Evolutionary conservation across 2,888 invertebrate genomes (phyloP).

Genomic region (Pachliopta kotzebuea): DNA sequence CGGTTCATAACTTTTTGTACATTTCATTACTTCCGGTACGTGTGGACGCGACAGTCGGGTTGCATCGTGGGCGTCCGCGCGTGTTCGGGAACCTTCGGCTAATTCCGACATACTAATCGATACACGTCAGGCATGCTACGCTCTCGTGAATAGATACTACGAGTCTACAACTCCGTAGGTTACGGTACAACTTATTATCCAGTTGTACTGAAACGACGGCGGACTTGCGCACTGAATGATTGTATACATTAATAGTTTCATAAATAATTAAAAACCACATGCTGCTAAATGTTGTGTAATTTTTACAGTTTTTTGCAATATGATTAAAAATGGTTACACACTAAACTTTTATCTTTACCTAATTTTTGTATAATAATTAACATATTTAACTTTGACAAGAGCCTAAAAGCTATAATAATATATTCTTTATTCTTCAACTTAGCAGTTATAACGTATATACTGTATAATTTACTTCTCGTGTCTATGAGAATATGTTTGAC

Average conservation of each 20-base stretch:
- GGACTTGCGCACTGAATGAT: slow-evolving; percentile 40
- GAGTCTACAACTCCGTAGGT: slow-evolving; percentile 64
- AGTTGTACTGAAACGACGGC: slow-evolving; percentile 49
- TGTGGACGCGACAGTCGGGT: slow-evolving; percentile 57
- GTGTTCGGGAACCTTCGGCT: slow-evolving; percentile 51
- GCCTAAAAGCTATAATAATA: too few relatives aligned
- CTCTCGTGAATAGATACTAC: slow-evolving; percentile 57
- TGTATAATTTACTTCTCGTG: too few relatives aligned
- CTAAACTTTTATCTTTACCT: too few relatives aligned
- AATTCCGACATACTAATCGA: slow-evolving; percentile 66
- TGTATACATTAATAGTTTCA: not conserved
- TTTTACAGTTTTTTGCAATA: too few relatives aligned
- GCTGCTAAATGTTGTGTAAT: too few relatives aligned
- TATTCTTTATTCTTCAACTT: too few relatives aligned
- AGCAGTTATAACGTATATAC: too few relatives aligned
- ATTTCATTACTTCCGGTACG: slow-evolving; percentile 79
- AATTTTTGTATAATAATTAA: too few relatives aligned
- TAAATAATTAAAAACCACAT: not conserved
- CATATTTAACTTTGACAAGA: too few relatives aligned
- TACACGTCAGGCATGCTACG: slow-evolving; percentile 60
- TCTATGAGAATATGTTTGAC: too few relatives aligned
- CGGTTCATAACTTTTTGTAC: slow-evolving; percentile 78
- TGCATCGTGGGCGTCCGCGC: slow-evolving; percentile 52
- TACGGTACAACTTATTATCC: slow-evolving; percentile 53
- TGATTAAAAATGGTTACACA: too few relatives aligned